Evolutionary conservation across 2,113 vertebrate species (phyloP).

Genomic region (Speoplatyrhinus poulsoni): DNA sequence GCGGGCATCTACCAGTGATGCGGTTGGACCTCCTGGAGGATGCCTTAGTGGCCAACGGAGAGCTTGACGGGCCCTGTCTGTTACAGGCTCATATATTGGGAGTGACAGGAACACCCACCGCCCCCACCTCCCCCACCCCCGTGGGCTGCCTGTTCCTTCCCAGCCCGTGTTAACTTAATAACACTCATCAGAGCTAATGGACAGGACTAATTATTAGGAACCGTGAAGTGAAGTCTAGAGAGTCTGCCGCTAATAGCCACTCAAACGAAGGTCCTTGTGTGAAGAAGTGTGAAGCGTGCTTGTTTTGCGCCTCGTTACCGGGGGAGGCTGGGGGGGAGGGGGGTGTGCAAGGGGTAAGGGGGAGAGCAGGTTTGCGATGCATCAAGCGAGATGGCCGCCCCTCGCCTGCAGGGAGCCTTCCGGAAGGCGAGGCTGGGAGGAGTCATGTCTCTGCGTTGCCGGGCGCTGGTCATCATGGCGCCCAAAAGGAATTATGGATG

Average conservation of each 20-base stretch:
- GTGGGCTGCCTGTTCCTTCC: conserved; percentile 2
- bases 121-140: background rate
- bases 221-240: conserved; percentile 34
- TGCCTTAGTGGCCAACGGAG: no score
- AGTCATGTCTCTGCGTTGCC: conserved; percentile 11
- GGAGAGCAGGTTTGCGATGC: background rate
- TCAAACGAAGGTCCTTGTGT: conserved; percentile 28
- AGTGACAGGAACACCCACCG: no score
- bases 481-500: conserved; percentile 8
- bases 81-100: no score
- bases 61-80: no score
- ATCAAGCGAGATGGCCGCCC: background rate
- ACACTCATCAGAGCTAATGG: conserved; percentile 40
- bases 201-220: conserved; percentile 47
- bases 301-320: conserved; percentile 46
- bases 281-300: conserved; percentile 14
- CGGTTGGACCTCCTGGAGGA: no score
- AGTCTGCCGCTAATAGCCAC: conserved; percentile 25
- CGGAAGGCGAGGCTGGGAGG: conserved; percentile 19
- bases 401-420: conserved; percentile 2
- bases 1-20: no score
- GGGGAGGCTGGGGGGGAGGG: conserved; percentile 5
- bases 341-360: background rate
- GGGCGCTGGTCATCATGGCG: conserved; percentile 17
- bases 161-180: conserved; percentile 27